phyloP scores from a whole-genome alignment of 2,113 vertebrate genomes.

The Gambusia holbrooki region DNA sequence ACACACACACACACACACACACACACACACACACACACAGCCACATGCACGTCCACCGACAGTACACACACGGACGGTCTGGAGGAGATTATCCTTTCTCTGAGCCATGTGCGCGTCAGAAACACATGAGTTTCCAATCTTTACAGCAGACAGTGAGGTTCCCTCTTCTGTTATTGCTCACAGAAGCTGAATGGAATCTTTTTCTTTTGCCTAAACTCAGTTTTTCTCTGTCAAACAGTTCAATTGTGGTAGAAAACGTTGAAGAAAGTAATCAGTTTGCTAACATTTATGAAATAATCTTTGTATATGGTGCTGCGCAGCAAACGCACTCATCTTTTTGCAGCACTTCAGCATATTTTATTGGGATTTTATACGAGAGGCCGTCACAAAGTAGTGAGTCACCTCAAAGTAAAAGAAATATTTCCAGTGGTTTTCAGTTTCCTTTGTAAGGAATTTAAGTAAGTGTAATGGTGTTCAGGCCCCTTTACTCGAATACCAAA shows the following conservation, averaged over 20 bases:
- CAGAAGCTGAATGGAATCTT: constrained; percentile 33
- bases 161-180: constrained; percentile 50
- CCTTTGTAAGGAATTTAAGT: too few species aligned
- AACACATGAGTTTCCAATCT: constrained; percentile 71
- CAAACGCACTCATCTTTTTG: neutral
- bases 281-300: neutral
- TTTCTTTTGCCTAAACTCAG: constrained; percentile 28
- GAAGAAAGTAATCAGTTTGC: neutral
- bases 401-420: neutral
- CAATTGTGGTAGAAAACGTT: too few species aligned
- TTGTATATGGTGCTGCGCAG: neutral
- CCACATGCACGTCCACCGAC: neutral
- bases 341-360: neutral
- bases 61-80: constrained; percentile 47
- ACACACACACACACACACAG: neutral
- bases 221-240: constrained; percentile 7
- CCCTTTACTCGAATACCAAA: too few species aligned
- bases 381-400: neutral
- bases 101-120: constrained; percentile 67
- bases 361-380: neutral
- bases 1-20: neutral
- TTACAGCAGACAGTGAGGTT: constrained; percentile 42
- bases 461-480: too few species aligned
- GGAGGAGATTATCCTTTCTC: constrained; percentile 62
- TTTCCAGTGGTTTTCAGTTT: neutral